Evolutionary conservation across 2,113 vertebrate genomes (phyloP).

Genomic region (Ellobius talpinus): DNA sequence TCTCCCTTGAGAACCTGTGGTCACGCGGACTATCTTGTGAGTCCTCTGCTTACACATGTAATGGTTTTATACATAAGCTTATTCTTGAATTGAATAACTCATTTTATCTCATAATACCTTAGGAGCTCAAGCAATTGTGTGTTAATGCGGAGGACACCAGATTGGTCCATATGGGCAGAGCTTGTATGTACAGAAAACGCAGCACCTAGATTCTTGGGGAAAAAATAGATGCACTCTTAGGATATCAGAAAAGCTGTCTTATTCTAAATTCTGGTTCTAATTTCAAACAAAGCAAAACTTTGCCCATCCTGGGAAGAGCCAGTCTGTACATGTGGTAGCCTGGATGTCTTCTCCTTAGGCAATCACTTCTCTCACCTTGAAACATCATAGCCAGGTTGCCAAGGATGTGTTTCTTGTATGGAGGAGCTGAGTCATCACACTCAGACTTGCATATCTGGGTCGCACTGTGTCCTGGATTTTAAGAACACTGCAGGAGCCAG

Average conservation of each 20-base stretch:
- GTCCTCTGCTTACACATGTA: background rate
- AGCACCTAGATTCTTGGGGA: background rate
- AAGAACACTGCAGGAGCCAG: slow-evolving; percentile 32
- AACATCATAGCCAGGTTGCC: slow-evolving; percentile 5
- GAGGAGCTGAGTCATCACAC: slow-evolving; percentile 76
- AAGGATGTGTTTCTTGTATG: background rate
- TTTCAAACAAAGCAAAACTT: slow-evolving; percentile 78
- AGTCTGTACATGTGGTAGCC: slow-evolving; percentile 19
- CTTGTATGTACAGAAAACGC: background rate
- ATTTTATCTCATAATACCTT: background rate
- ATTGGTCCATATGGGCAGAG: background rate
- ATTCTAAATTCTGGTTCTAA: slow-evolving; percentile 68
- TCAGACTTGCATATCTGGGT: slow-evolving; percentile 72
- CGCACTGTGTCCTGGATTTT: slow-evolving; percentile 73
- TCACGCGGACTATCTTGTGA: background rate
- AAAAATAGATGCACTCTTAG: background rate
- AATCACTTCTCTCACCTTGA: slow-evolving; percentile 47
- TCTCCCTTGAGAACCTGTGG: slow-evolving; percentile 45
- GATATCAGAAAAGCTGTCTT: slow-evolving; percentile 66
- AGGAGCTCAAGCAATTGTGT: slow-evolving; percentile 19
- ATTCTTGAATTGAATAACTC: slow-evolving; percentile 35
- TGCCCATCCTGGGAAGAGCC: slow-evolving; percentile 47
- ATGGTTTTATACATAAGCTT: slow-evolving; percentile 8
- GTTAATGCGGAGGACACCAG: background rate
- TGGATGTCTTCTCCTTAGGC: slow-evolving; percentile 61